phyloP scores from a whole-genome alignment of 2,888 invertebrate genomes.

The Drosophila falleni region DNA sequence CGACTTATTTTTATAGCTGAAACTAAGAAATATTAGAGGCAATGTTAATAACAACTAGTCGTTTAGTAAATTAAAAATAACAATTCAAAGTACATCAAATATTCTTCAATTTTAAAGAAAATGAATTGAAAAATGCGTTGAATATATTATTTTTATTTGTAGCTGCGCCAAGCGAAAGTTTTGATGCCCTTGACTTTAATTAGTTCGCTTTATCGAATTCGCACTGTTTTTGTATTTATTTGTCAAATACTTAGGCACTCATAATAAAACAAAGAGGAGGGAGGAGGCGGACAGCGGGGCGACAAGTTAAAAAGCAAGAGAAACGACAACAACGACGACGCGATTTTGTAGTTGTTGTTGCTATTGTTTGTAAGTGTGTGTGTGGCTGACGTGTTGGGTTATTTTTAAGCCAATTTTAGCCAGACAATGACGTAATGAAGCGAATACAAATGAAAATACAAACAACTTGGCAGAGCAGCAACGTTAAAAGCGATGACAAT shows the following conservation, averaged over 20 bases:
- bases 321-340: slow-evolving; percentile 15
- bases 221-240: slow-evolving; percentile 47
- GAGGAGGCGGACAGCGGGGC: slow-evolving; percentile 12
- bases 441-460: slow-evolving; percentile 54
- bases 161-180: slow-evolving; percentile 36
- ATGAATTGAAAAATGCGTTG: slow-evolving; percentile 1
- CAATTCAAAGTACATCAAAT: neutral
- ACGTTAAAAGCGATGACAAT: slow-evolving; percentile 52
- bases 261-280: neutral
- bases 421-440: slow-evolving; percentile 80
- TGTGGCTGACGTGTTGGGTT: slow-evolving; percentile 81
- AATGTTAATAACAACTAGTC: neutral
- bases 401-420: slow-evolving; percentile 83
- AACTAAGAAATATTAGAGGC: neutral
- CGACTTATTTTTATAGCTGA: neutral
- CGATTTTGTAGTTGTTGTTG: slow-evolving; percentile 22
- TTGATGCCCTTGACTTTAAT: slow-evolving; percentile 64
- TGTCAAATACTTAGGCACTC: slow-evolving; percentile 41
- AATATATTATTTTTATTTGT: slow-evolving; percentile 23
- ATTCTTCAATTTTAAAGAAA: slow-evolving; percentile 6
- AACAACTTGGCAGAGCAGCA: slow-evolving; percentile 57
- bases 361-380: slow-evolving; percentile 10
- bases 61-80: slow-evolving; percentile 2
- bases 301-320: slow-evolving; percentile 39
- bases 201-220: slow-evolving; percentile 55